Base-by-base conservation (phyloP, 2,888 invertebrate species). In the Blastobasis adustella region DNA sequence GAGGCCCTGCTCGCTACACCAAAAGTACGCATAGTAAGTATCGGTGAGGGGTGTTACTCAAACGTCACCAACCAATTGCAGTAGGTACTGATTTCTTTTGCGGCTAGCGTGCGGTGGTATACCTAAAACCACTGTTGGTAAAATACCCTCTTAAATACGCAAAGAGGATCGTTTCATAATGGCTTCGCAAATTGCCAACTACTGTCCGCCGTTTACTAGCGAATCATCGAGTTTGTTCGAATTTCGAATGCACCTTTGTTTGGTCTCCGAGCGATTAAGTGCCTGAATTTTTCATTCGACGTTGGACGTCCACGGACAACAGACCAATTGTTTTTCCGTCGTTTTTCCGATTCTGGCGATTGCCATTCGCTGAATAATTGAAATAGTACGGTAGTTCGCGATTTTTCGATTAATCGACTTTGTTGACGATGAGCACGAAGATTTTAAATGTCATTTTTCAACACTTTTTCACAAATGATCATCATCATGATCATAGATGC, bases 331-430 rank as follows among this genome's bases (percentile, higher is more conserved):
- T 82, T 86, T 82, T 85, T 81, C 79, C 70, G 69, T 80, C 82
- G 84, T 82, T 87, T 86, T 86, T 81, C 75, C 69, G 73, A 78
- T 83, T 69, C 79, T 78, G 81, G 67, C 83, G 83, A 87, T 86
- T 87, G 86, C 83, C 76, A 63, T 23, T 23, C 23, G 63, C 63
- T 87, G 81, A 88, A 88, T 88, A 82, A 84, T 86, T 67, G 59
- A 87, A 74, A 56, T 56, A 58, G 59, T 61, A 70, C 66, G 71
- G 81, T 82, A 79, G 80, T 80, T 80, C 70, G 76, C 71, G 68
- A 84, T 79, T 87, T 84, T 86, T 84, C 85, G 85, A 87, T 87
- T 86, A 87, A 23, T 23, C 23, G 23, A 23, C 23, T 23, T 23
- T 23, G 23, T 23, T 23, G 3, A 23, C 23, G 23, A 23, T 23